Evolutionary conservation across 2,797 vertebrate genomes (phyloP).

Genomic region (Rhinoraja longicauda): DNA sequence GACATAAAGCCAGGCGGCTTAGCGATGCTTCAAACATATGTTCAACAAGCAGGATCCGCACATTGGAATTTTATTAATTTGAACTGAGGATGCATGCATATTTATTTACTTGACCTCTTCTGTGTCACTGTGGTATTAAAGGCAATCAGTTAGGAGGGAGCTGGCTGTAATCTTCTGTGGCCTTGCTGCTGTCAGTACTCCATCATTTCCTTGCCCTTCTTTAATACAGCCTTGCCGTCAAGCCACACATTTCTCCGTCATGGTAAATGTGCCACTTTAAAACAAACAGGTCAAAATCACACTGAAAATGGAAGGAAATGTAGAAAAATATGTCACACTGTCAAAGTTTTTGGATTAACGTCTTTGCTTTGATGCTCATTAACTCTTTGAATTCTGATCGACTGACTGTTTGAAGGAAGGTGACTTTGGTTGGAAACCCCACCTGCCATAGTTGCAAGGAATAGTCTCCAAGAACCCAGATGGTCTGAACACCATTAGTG

Average conservation of each 20-base stretch:
- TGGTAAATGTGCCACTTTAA: constrained; percentile 37
- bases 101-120: constrained; percentile 83
- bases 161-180: constrained; percentile 37
- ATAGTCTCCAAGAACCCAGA: neutral
- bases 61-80: constrained; percentile 98
- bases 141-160: constrained; percentile 57
- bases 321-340: constrained; percentile 26
- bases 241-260: neutral
- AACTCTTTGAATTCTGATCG: constrained; percentile 5
- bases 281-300: constrained; percentile 37
- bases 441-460: neutral
- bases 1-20: constrained; percentile 99
- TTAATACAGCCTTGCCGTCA: constrained; percentile 24
- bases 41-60: constrained; percentile 96
- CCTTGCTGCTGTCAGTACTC: constrained; percentile 19
- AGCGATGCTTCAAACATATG: constrained; percentile 97
- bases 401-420: neutral
- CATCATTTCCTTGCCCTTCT: constrained; percentile 11
- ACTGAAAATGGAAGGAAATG: constrained; percentile 12
- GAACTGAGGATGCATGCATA: constrained; percentile 85
- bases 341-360: constrained; percentile 16
- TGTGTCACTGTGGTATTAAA: constrained; percentile 65
- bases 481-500: neutral
- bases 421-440: neutral
- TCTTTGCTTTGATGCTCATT: neutral